Evolutionary conservation across 2,888 invertebrate species (phyloP).

Genomic region (Eurytoma californica): DNA sequence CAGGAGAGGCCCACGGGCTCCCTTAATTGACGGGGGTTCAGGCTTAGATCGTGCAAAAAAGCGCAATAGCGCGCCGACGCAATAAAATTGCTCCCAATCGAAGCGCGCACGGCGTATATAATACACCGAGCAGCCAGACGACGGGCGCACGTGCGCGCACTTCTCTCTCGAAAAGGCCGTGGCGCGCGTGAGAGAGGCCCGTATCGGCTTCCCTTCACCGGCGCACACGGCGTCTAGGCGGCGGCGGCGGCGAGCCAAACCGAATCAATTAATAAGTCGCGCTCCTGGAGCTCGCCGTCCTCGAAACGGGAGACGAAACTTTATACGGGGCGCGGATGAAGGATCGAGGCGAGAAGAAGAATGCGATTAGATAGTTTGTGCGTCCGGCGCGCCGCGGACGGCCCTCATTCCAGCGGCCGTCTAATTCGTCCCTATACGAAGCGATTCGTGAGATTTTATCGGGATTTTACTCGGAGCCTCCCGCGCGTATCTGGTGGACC

Average conservation of each 20-base stretch:
- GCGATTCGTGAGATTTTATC: slow-evolving; percentile 12
- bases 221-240: neutral
- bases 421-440: slow-evolving; percentile 9
- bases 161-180: neutral
- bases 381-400: neutral
- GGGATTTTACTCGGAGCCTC: neutral
- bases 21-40: too few relatives aligned
- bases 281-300: slow-evolving; percentile 2
- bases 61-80: neutral
- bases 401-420: slow-evolving; percentile 9
- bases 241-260: slow-evolving; percentile 11
- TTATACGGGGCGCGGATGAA: neutral
- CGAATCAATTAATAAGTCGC: slow-evolving; percentile 43
- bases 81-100: slow-evolving; percentile 26
- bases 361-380: slow-evolving; percentile 18
- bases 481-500: neutral
- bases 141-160: neutral
- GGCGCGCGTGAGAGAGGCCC: neutral
- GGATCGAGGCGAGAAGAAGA: neutral
- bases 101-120: neutral
- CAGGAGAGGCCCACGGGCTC: too few relatives aligned
- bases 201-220: slow-evolving; percentile 32
- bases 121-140: neutral
- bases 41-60: neutral
- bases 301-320: slow-evolving; percentile 1